Percentiles rank a stretch among this genome's conserved stretches.
phyloP scores from a whole-genome alignment of 2,888 invertebrate species.

The Lepidochitona cinerea region DNA sequence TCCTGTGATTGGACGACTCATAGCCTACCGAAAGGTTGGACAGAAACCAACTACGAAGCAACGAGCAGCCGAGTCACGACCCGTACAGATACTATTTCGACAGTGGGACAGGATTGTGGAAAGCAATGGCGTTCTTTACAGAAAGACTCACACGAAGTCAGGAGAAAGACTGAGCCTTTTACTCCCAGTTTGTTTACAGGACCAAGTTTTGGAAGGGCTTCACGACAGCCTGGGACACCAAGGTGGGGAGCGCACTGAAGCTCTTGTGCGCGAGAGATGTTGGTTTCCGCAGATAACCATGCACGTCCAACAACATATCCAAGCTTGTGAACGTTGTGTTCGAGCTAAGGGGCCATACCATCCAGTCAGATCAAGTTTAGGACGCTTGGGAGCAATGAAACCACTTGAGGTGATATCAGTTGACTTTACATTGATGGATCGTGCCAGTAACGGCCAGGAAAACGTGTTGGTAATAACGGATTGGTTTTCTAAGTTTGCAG shows the following conservation, averaged over 20 bases:
- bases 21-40: too few relatives aligned
- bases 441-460: background rate
- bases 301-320: background rate
- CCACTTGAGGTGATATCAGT: background rate
- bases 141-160: background rate
- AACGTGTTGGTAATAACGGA: background rate
- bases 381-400: background rate
- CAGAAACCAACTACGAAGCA: too few relatives aligned
- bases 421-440: background rate
- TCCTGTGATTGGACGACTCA: background rate
- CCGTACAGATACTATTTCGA: background rate
- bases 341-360: background rate
- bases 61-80: background rate
- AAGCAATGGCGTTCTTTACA: background rate
- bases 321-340: background rate
- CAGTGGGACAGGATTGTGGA: background rate
- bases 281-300: background rate
- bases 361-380: background rate
- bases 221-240: conserved; percentile 9
- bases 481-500: background rate
- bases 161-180: background rate
- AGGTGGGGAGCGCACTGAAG: background rate
- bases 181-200: background rate
- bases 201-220: background rate
- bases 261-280: conserved; percentile 4